Base-by-base conservation (phyloP, 2,113 vertebrate species). In the Psephotus haematonotus region DNA sequence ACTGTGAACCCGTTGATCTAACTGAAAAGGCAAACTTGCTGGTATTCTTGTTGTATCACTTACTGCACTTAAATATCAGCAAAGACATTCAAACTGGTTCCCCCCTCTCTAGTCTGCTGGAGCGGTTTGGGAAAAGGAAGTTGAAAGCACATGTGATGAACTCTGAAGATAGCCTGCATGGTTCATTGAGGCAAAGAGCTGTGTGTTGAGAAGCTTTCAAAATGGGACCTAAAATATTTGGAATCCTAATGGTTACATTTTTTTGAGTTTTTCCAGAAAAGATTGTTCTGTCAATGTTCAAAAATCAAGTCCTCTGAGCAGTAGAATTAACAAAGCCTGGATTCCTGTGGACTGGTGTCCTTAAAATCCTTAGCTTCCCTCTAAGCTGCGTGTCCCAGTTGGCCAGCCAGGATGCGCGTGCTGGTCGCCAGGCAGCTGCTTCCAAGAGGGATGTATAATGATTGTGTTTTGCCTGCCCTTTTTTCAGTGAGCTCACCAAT, bases 261-360 rank as follows among this genome's bases (percentile, higher is more conserved):
- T 90, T 88, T 1, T 0, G 17, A 79, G 23, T 41, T 84, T 95
- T 81, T 86, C 33, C 17, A 53, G 65, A 41, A 29, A 62, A 75
- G n/a, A 12, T 19, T 68, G 71, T 63, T 86, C 43, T 62, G 52
- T 71, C 68, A n/a, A n/a, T 2, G 22, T 92, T 77, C 57, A 62
- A 43, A 79, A 49, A 68, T n/a, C 49, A 86, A 70, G 41, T 62
- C 76, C 44, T 86, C 49, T 37, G 53, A 80, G 71, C 91, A 71
- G 43, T 13, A 35, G 29, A 67, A 2, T 28, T 92, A 41, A 44
- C 72, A 87, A 88, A 93, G 83, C 55, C 83, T 75, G 74, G 74
- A 89, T 93, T 93, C 89, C 83, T 92, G 77, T 44, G 89, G 77
- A 84, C 69, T 87, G 74, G 16, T 93, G 94, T 95, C 94, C 93